These are phyloP conservation scores for Oxyscelio sp. DNA, from an alignment of 2,888 invertebrate genomes.

Conservation along the genomic window DNA sequence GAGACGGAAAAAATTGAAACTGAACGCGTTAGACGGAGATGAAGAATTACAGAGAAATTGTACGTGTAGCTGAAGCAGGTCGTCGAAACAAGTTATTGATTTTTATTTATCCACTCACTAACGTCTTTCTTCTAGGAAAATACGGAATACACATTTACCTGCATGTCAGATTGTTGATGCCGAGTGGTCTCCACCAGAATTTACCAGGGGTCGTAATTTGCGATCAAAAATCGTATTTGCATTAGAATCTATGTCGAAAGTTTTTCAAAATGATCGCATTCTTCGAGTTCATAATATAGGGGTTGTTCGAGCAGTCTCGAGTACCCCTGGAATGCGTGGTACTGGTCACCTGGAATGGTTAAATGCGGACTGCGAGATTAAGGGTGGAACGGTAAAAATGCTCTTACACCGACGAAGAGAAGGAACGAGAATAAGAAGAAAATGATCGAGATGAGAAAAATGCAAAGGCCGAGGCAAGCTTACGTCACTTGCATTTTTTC, in stretches of 20 bases:
- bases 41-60: conserved; percentile 61
- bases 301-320: conserved; percentile 63
- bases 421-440: conserved; percentile 73
- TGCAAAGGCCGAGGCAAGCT: conserved; percentile 74
- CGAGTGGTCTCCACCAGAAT: neutral
- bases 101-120: conserved; percentile 75
- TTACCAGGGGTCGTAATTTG: conserved; percentile 7
- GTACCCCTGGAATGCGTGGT: conserved; percentile 71
- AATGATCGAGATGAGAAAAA: conserved; percentile 77
- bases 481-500: conserved; percentile 75
- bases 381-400: conserved; percentile 74
- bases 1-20: conserved; percentile 51
- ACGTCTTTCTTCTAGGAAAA: conserved; percentile 64
- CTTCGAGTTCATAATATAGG: conserved; percentile 72
- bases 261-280: conserved; percentile 68
- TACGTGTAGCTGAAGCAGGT: conserved; percentile 74
- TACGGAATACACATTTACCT: too few relatives aligned
- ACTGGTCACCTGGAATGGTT: conserved; percentile 75
- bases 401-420: conserved; percentile 56
- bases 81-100: conserved; percentile 78
- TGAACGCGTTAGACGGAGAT: conserved; percentile 41
- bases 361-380: conserved; percentile 73
- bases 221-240: conserved; percentile 52
- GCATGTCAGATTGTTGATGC: too few relatives aligned
- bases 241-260: conserved; percentile 49